Conservation (phyloP, 2,113 vertebrate species). For the Nyctereutes procyonoides region DNA sequence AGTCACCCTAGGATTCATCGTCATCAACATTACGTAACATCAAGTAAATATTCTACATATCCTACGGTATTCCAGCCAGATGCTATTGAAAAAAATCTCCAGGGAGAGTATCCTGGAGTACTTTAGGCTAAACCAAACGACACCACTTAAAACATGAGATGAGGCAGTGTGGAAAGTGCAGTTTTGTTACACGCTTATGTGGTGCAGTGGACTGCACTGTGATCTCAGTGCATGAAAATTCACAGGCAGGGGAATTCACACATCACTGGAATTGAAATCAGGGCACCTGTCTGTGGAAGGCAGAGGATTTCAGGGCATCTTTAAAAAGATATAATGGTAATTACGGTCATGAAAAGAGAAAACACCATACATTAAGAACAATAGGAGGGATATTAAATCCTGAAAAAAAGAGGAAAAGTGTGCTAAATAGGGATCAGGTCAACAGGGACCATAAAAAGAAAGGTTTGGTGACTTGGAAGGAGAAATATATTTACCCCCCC, state of each 20-base stretch:
- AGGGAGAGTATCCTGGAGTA: background rate
- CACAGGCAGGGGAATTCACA: background rate
- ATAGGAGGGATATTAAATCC: background rate
- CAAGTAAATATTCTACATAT: background rate
- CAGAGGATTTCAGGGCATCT: background rate
- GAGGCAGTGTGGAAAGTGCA: background rate
- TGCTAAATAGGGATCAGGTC: background rate
- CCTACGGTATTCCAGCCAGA: background rate
- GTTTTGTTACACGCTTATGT: background rate
- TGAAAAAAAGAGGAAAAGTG: background rate
- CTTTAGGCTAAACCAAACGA: slow-evolving; percentile 7
- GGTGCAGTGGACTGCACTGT: background rate
- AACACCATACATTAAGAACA: background rate
- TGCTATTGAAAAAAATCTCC: background rate
- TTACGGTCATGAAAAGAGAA: background rate
- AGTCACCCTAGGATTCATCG: slow-evolving; percentile 9
- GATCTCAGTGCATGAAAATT: background rate
- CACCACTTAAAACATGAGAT: slow-evolving; percentile 11
- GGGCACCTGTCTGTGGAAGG: background rate
- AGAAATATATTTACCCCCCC: background rate
- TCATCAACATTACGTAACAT: background rate
- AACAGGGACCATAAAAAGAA: background rate
- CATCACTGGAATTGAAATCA: slow-evolving; percentile 43
- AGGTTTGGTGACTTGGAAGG: background rate
- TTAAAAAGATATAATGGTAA: slow-evolving; percentile 16